Conservation (phyloP, 1,140 invertebrate genomes). For the Drosophila prosaltans region DNA sequence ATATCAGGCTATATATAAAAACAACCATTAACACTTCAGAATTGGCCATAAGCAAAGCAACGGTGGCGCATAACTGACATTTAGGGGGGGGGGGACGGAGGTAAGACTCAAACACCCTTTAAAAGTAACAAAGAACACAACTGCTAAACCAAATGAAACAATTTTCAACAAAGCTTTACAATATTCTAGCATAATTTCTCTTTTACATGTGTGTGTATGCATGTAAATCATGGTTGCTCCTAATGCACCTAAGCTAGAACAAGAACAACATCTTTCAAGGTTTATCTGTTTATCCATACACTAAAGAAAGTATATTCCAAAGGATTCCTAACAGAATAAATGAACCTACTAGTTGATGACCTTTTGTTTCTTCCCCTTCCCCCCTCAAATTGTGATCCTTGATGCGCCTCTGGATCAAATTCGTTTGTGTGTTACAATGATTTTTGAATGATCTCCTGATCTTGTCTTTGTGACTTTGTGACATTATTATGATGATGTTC, state of each 20-base stretch:
- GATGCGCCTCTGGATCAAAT: background rate
- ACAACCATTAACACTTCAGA: background rate
- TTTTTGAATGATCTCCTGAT: slow-evolving; percentile 13
- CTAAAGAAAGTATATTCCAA: too few relatives aligned
- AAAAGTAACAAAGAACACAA: background rate
- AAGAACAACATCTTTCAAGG: too few relatives aligned
- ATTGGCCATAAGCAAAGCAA: background rate
- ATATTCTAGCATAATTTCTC: too few relatives aligned
- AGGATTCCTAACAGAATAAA: too few relatives aligned
- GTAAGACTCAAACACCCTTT: background rate
- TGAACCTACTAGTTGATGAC: too few relatives aligned
- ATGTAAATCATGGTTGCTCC: too few relatives aligned
- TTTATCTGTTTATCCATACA: too few relatives aligned
- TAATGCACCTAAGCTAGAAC: too few relatives aligned
- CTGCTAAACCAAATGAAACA: background rate
- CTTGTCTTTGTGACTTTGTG: slow-evolving; percentile 20
- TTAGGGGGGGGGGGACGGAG: background rate
- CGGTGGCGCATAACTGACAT: background rate
- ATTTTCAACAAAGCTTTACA: background rate
- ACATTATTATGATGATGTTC: background rate
- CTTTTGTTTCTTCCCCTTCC: too few relatives aligned
- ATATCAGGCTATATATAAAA: slow-evolving; percentile 31
- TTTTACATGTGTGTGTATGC: too few relatives aligned
- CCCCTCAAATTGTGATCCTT: background rate
- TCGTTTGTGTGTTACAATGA: background rate